Conservation (phyloP, 2,113 vertebrate genomes). For the Barbus barbus region DNA sequence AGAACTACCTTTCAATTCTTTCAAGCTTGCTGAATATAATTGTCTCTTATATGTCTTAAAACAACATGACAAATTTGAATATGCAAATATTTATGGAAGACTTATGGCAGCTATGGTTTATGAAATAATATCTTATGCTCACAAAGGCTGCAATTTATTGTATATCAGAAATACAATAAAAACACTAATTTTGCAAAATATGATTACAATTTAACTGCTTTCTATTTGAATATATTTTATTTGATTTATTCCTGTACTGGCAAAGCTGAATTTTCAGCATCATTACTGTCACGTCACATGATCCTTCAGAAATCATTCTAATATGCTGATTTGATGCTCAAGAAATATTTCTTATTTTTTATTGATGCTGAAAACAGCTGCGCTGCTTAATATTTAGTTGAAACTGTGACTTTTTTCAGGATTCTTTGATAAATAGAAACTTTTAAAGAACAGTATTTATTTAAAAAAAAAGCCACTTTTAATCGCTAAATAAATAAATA, state of each 20-base stretch:
- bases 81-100: no score
- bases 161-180: not conserved
- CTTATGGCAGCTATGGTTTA: no score
- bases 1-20: slow-evolving; percentile 33
- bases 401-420: not conserved
- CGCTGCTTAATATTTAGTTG: not conserved
- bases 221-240: no score
- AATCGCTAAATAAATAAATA: no score
- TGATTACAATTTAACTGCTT: no score
- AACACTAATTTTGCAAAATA: no score
- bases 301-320: not conserved
- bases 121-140: no score
- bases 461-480: no score
- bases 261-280: not conserved
- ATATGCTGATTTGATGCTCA: not conserved
- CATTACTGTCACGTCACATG: not conserved
- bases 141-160: not conserved
- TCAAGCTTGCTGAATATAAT: not conserved
- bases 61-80: not conserved
- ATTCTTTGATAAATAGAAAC: not conserved
- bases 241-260: not conserved
- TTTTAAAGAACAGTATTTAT: no score
- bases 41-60: not conserved
- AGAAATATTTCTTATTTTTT: not conserved
- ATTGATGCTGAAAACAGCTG: not conserved